Percentiles rank a stretch among this genome's conserved stretches.
phyloP scores from a whole-genome alignment of 2,113 vertebrate genomes.

The Todiramphus saurophagus region DNA sequence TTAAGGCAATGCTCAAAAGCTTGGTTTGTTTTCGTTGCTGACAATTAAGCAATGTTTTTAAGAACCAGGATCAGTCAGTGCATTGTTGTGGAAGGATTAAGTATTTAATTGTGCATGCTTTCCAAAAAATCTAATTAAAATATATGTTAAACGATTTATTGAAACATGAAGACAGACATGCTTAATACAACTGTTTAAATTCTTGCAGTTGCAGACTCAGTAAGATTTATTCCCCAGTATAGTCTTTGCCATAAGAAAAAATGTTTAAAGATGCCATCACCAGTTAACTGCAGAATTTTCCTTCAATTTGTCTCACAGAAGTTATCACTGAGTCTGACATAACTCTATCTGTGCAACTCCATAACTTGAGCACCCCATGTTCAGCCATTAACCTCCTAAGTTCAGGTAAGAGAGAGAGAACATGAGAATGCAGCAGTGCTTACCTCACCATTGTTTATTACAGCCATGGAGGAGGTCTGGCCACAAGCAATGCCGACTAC shows the following conservation, averaged over 20 bases:
- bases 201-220: neutral
- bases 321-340: neutral
- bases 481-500: slow-evolving; percentile 88
- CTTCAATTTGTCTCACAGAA: neutral
- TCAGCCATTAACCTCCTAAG: neutral
- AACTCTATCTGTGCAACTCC: neutral
- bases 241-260: neutral
- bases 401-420: neutral
- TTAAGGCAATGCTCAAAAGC: neutral
- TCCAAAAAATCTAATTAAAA: neutral
- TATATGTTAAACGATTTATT: neutral
- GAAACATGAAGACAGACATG: neutral
- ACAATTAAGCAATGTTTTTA: neutral
- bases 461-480: slow-evolving; percentile 93
- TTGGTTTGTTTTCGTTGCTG: neutral
- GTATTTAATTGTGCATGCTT: neutral
- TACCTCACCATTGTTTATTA: slow-evolving; percentile 94
- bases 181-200: neutral
- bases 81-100: neutral
- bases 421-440: neutral
- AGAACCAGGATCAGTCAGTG: neutral
- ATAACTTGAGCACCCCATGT: neutral
- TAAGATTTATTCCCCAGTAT: neutral
- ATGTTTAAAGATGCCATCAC: neutral
- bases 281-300: neutral